Percentiles rank a stretch among this genome's conserved stretches.
Conservation (phyloP, 2,113 vertebrate genomes). For the Phalacrocorax aristotelis region DNA sequence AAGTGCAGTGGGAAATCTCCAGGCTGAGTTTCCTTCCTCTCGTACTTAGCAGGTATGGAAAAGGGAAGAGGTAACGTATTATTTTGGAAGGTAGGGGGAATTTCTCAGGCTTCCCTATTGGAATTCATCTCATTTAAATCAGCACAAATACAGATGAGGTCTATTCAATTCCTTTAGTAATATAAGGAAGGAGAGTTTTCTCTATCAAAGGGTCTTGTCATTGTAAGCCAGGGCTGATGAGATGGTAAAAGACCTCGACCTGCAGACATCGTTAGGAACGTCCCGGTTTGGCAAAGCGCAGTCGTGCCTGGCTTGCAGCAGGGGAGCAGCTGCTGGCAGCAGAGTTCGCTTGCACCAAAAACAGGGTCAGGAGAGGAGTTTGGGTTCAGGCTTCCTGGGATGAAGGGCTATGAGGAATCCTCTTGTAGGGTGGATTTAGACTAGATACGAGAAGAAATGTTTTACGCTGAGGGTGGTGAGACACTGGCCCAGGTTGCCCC, state of each 20-base stretch:
- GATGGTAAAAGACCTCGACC: background rate
- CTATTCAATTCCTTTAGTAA: background rate
- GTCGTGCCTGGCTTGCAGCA: background rate
- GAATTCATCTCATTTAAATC: background rate
- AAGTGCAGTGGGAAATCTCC: background rate
- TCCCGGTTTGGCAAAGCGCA: background rate
- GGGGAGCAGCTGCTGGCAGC: too few species aligned
- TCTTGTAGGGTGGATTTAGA: background rate
- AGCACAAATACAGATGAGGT: background rate
- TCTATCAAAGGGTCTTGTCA: background rate
- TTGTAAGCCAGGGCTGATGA: background rate
- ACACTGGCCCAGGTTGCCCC: background rate
- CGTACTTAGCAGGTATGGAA: rapidly evolving
- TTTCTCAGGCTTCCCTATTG: background rate
- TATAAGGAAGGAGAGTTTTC: background rate
- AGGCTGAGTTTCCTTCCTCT: background rate
- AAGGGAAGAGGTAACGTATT: background rate
- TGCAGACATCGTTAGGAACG: too few species aligned
- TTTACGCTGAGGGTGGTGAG: background rate
- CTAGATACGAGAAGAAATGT: too few species aligned
- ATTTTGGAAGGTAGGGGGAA: background rate
- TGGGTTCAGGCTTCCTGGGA: background rate
- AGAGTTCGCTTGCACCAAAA: background rate
- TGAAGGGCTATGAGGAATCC: background rate
- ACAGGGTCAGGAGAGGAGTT: background rate